Evolutionary conservation across 2,113 vertebrate genomes (phyloP).

Genomic region (Hiodon tergisus): DNA sequence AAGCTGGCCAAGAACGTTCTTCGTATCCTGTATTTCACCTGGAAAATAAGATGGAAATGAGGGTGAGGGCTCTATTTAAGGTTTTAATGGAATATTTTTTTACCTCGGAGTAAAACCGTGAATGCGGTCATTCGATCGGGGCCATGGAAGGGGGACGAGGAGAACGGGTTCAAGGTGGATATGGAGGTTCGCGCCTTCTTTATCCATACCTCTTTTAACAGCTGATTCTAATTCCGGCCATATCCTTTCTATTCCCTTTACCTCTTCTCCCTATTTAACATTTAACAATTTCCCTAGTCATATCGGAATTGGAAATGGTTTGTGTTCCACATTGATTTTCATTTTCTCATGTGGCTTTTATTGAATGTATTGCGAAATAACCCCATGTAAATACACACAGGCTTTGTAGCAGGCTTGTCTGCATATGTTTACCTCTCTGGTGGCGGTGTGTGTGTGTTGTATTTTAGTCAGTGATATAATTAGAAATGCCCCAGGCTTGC

Average conservation of each 20-base stretch:
- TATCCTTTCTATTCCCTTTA: background rate
- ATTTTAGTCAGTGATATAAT: constrained; percentile 8
- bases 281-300: constrained; percentile 6
- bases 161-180: background rate
- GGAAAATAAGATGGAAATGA: too few species aligned
- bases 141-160: background rate
- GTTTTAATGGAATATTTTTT: too few species aligned
- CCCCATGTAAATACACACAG: too few species aligned
- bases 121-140: too few species aligned
- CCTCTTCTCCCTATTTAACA: background rate
- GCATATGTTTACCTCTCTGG: background rate
- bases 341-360: too few species aligned
- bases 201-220: constrained; percentile 7
- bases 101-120: too few species aligned
- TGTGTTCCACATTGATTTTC: background rate
- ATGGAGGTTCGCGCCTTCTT: background rate
- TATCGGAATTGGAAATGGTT: background rate
- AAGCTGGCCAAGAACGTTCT: too few species aligned
- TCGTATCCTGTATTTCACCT: too few species aligned
- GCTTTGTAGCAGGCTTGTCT: background rate
- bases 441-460: background rate
- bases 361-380: too few species aligned
- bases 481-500: constrained; percentile 2
- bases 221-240: background rate
- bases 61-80: too few species aligned